Conservation (phyloP, 92 coral and sea anemone species). For the Chrysogorgia sp. region DNA sequence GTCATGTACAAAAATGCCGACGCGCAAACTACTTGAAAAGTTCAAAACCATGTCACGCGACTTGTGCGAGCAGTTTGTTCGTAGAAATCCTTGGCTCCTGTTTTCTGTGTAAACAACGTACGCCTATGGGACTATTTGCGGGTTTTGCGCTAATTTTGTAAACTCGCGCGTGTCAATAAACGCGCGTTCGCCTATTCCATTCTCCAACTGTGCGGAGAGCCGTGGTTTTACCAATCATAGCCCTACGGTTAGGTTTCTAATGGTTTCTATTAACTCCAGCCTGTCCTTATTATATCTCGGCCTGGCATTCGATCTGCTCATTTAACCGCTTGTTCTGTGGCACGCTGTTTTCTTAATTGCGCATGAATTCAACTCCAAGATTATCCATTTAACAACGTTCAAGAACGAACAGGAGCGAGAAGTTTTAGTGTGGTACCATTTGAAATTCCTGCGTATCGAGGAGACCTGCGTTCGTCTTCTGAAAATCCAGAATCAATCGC, state of each 20-base stretch:
- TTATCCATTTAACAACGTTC: conserved; percentile 35
- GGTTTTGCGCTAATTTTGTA: conserved; percentile 38
- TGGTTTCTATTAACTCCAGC: conserved; percentile 43
- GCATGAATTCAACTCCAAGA: conserved; percentile 40
- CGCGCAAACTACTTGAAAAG: not conserved
- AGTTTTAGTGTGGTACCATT: no score
- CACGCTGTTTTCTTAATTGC: conserved; percentile 48
- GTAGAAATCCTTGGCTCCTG: conserved; percentile 20
- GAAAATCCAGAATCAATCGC: not conserved
- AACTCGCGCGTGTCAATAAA: conserved; percentile 36
- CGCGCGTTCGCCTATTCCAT: conserved; percentile 14
- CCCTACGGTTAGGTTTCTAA: conserved; percentile 42
- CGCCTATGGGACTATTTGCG: conserved; percentile 12
- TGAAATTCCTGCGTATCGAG: no score
- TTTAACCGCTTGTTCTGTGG: conserved; percentile 12
- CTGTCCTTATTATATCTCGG: conserved; percentile 27
- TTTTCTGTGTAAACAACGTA: conserved; percentile 36
- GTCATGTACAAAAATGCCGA: conserved; percentile 3
- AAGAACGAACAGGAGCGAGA: not conserved
- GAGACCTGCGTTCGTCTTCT: no score
- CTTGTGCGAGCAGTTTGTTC: conserved; percentile 12
- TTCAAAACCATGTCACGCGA: not conserved
- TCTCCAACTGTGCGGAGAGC: conserved; percentile 40
- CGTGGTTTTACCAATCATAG: conserved; percentile 34
- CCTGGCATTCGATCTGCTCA: conserved; percentile 32